Base-by-base conservation (phyloP, 2,113 vertebrate species). In the Prinia subflava region DNA sequence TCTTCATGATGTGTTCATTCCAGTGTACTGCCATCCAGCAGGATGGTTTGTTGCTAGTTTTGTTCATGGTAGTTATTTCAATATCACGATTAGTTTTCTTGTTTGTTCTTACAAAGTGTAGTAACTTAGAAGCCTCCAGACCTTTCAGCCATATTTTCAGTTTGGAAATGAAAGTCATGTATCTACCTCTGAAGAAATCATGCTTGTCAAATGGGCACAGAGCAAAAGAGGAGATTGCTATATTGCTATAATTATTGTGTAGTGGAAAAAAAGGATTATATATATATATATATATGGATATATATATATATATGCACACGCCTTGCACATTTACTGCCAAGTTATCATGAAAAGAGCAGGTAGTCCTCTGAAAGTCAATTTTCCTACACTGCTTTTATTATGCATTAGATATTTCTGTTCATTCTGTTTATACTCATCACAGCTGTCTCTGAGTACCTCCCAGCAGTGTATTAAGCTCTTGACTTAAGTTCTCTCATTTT, bases 391-490 rank as follows among this genome's bases (percentile, higher is more conserved):
- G 19, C n/a, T 79, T 87, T 84, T 74, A 56, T 75, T 71, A 52
- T 64, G 18, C 52, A 22, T 80, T 80, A 77, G 35, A 27, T 92
- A 80, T 74, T 92, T 47, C n/a, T 77, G 16, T 83, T 95, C 63
- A 39, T 90, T 92, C 37, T 93, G 92, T 95, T 95, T 88, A 86
- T 83, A 93, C 71, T 94, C 71, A 81, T 93, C 85, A 80, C 92
- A 92, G 83, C 71, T 85, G 76, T 70, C 84, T 83, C 39, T 90
- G 83, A 93, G 83, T 94, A 93, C 50, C 27, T 94, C 60, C 39
- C 86, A 63, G 95, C 52, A 23, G 79, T 80, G n/a, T 83, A 82
- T 73, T 90, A 86, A 90, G 59, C 90, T 88, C 90, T 96, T 93
- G 35, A 79, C 60, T 95, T 88, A 90, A 90, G 70, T 71, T 94